phyloP scores from a whole-genome alignment of 2,113 vertebrate genomes.

The Hyaena hyaena region DNA sequence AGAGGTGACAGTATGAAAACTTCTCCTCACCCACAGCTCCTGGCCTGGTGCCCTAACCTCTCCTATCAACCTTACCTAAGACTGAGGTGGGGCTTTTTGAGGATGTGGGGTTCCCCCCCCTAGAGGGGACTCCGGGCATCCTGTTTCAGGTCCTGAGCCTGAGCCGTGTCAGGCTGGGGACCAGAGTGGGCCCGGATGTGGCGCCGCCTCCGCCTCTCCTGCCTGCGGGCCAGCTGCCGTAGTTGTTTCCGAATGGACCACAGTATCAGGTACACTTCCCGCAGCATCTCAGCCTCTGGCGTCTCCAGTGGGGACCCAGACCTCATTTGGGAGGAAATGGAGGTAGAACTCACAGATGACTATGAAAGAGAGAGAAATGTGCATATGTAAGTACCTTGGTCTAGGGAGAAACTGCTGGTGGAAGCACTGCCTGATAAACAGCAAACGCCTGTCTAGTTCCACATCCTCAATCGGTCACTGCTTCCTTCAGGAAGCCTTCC shows the following conservation, averaged over 20 bases:
- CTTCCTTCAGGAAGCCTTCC: slow-evolving; percentile 4
- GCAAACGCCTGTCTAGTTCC: neutral
- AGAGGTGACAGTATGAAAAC: slow-evolving; percentile 2
- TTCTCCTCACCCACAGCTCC: slow-evolving; percentile 49
- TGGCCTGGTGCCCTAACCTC: slow-evolving; percentile 39
- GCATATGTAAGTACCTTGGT: neutral
- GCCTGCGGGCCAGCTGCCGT: slow-evolving; percentile 56
- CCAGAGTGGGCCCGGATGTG: neutral
- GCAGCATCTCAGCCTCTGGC: slow-evolving; percentile 64
- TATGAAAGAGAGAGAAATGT: slow-evolving; percentile 20
- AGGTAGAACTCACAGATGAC: slow-evolving; percentile 65
- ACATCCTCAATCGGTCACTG: neutral
- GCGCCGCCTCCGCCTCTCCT: slow-evolving; percentile 43
- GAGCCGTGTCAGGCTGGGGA: neutral
- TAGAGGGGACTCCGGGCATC: slow-evolving; percentile 75
- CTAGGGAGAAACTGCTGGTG: neutral
- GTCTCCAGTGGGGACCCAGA: slow-evolving; percentile 38
- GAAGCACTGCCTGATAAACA: neutral
- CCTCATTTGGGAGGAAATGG: slow-evolving; percentile 49
- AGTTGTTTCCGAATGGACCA: slow-evolving; percentile 73
- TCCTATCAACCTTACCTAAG: slow-evolving; percentile 18
- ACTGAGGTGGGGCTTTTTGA: slow-evolving; percentile 38
- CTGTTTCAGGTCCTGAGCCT: slow-evolving; percentile 33
- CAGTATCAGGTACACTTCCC: slow-evolving; percentile 75
- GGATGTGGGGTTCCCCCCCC: neutral